Base-by-base conservation (phyloP, 1,140 invertebrate genomes). In the Neodiprion pinetum region DNA sequence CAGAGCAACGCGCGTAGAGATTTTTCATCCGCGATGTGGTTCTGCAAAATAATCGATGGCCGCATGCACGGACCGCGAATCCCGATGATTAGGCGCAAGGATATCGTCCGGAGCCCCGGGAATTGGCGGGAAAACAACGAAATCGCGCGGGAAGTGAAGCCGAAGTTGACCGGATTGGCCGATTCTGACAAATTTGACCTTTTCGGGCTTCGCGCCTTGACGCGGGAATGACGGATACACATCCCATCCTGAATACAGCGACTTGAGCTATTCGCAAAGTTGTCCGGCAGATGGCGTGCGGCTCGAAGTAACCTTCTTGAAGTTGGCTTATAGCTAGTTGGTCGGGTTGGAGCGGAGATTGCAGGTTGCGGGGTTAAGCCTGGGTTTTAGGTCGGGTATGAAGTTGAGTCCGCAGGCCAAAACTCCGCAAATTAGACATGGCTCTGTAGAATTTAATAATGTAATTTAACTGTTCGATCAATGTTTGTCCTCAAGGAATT, bases 391-490 rank as follows among this genome's bases (percentile, higher is more conserved):
- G 53, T 61, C 53, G 11, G 11, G 53, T 61, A n/a, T 61, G n/a
- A 61, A 61, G 53, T 61, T 61, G 11, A n/a, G 53, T 61, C 53
- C 53, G n/a, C 53, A 61, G 53, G 11, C 11, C n/a, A 61, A 61
- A n/a, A 61, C 53, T 61, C 11, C 53, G 11, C 53, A 61, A 61
- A 61, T 61, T 61, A 61, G 53, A 61, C 53, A 61, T 61, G 53
- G 11, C 11, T 17, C 28, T 40, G 28, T 61, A 14, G 53, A 61
- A 61, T 61, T 61, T 61, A 61, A 61, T 61, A 61, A 61, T 61
- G 53, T 61, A 61, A 61, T 61, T 61, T 9, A 61, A 61, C 53
- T 61, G 53, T 61, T 61, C 53, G 53, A 61, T 61, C 11, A 61
- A 61, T 61, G 53, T 61, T 61, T 61, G 53, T 61, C 9, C 53